Base-by-base conservation (phyloP, 2,888 invertebrate genomes). In the Clitarchus hookeri region DNA sequence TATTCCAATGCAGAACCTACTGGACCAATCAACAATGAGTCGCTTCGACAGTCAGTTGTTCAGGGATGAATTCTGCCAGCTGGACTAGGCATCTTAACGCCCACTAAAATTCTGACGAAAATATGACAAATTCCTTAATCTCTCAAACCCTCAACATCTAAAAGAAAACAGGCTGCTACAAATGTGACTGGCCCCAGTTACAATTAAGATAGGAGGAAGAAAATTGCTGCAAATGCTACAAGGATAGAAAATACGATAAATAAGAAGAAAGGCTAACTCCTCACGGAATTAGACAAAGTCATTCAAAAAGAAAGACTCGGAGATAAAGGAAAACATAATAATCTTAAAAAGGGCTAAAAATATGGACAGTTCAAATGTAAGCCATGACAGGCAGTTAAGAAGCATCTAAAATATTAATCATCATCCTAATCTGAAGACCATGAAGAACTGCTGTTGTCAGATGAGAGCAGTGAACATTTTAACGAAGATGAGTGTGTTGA, bases 401-500 rank as follows among this genome's bases (percentile, higher is more conserved):
- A 82, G 6, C 27, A 27, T 82, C 26, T 82, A 82, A 82, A 82
- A 82, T 82, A 82, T 82, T 2, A 78, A 13, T 78, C 1, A 78
- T 78, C 78, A n/a, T 78, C 26, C 8, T 9, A 3, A 78, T 9
- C 78, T 6, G 78, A 78, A 78, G 78, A 78, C 82, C 11, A 27
- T 12, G 26, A 12, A n/a, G n/a, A 26, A 36, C 11, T 26, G 0
- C 27, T 82, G 13, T 27, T 26, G 44, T 0, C 26, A 26, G 82
- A 82, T 36, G 27, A 80, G 8, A 27, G 9, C 44, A 26, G 26
- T 27, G 82, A 82, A 82, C 0, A 27, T 9, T 82, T 44, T 36
- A 23, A 27, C 23, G 82, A 82, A 82, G 82, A 26, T 26, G 82
- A 82, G 82, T 82, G 82, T 82, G 82, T 82, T 82, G 82, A 27